Conservation (phyloP, 2,113 vertebrate genomes). For the Camarhynchus parvulus region DNA sequence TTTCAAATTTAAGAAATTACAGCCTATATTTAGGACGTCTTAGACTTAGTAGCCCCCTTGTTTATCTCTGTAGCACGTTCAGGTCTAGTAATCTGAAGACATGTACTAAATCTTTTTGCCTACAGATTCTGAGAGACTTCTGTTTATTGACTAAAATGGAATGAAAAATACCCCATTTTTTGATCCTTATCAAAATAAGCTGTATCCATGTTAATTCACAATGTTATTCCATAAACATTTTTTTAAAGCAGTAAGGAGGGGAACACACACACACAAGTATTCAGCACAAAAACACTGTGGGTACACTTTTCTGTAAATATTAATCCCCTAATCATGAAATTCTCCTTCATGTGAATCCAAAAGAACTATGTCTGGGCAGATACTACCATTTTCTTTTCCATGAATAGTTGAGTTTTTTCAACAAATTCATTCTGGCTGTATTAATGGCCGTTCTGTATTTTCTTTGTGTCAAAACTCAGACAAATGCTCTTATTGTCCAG, state of each 20-base stretch:
- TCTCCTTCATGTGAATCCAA: constrained; percentile 16
- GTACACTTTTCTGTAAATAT: neutral
- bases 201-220: neutral
- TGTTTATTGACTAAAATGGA: neutral
- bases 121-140: neutral
- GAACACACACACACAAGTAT: neutral
- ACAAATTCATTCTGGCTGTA: neutral
- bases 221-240: neutral
- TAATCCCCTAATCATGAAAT: constrained; percentile 11
- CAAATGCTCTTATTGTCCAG: constrained; percentile 52
- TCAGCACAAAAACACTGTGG: neutral
- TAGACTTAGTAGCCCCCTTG: neutral
- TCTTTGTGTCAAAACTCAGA: constrained; percentile 50
- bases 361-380: constrained; percentile 14
- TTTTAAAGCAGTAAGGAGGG: neutral
- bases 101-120: neutral
- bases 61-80: neutral
- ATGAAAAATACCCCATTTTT: neutral
- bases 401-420: neutral
- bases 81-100: neutral
- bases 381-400: constrained; percentile 30
- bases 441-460: constrained; percentile 48
- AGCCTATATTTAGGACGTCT: neutral
- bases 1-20: neutral
- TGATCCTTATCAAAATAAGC: constrained; percentile 16